A percentile compares a stretch with the other conserved stretches of the same genome.
phyloP scores from a whole-genome alignment of 2,113 vertebrate species.

The Sturnira hondurensis region DNA sequence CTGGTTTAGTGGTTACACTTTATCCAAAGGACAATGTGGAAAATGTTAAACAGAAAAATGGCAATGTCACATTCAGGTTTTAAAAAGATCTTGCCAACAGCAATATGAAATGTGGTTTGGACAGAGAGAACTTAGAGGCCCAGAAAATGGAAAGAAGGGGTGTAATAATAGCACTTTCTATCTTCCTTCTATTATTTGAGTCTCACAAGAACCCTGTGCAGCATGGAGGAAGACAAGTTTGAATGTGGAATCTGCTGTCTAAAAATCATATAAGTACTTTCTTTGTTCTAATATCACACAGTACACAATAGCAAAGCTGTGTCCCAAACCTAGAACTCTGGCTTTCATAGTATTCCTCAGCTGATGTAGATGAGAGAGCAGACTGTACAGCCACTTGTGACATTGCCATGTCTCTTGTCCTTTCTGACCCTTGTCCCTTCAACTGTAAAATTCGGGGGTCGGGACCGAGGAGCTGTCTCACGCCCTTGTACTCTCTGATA shows the following conservation, averaged over 20 bases:
- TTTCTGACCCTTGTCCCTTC: not conserved
- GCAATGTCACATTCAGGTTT: not conserved
- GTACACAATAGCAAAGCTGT: not conserved
- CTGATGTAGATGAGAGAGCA: not conserved
- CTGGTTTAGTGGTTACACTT: not conserved
- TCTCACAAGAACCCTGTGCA: conserved; percentile 14
- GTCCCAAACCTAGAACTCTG: not conserved
- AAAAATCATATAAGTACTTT: conserved; percentile 5
- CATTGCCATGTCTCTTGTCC: not conserved
- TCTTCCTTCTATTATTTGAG: conserved; percentile 13
- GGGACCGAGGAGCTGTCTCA: not conserved
- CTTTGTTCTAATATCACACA: not conserved
- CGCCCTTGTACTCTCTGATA: conserved; percentile 45
- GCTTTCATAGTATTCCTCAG: not conserved
- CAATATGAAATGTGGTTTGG: not conserved
- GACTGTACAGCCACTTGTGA: not conserved
- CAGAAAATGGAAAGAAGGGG: not conserved
- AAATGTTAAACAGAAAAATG: not conserved
- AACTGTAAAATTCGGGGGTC: not conserved
- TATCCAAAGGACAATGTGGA: not conserved
- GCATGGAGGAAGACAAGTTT: not conserved
- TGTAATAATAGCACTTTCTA: not conserved
- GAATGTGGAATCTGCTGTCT: not conserved
- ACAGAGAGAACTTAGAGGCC: not conserved
- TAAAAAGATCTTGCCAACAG: not conserved